These are phyloP conservation scores for Idris sp. DNA, from an alignment of 1,140 invertebrate species.

Conservation along the genomic window DNA sequence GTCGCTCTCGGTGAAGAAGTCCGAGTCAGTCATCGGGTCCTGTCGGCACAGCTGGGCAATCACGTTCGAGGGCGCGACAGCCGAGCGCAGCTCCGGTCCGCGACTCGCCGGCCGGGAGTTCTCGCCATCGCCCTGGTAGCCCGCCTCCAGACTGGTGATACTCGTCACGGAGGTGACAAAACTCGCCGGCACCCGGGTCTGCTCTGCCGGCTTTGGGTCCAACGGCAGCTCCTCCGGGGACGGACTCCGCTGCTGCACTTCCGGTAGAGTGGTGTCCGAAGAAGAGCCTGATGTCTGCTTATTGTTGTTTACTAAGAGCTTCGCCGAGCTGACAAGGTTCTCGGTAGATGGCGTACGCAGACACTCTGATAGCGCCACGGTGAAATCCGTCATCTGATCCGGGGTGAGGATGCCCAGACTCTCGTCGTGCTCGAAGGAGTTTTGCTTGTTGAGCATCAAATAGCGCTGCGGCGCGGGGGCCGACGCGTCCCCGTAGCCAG, in stretches of 20 bases:
- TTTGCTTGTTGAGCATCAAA: slow-evolving; percentile 83
- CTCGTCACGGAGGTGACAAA: slow-evolving; percentile 91
- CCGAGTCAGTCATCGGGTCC: slow-evolving; percentile 92
- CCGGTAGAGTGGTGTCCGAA: too few relatives aligned
- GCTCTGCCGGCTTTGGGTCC: slow-evolving; percentile 79
- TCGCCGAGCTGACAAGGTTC: slow-evolving; percentile 67
- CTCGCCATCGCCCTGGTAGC: slow-evolving; percentile 91
- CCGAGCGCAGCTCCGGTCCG: slow-evolving; percentile 84
- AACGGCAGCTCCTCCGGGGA: slow-evolving; percentile 89
- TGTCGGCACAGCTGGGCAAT: slow-evolving; percentile 78
- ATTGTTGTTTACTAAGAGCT: too few relatives aligned
- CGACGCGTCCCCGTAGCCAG: slow-evolving; percentile 71
- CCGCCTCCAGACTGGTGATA: slow-evolving; percentile 90
- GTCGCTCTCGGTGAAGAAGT: slow-evolving; percentile 92
- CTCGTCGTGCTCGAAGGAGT: slow-evolving; percentile 87
- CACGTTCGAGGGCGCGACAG: slow-evolving; percentile 66
- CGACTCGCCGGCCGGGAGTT: slow-evolving; percentile 88
- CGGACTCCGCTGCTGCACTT: slow-evolving; percentile 87
- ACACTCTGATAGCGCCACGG: slow-evolving; percentile 79
- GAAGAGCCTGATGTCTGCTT: too few relatives aligned
- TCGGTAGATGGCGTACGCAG: slow-evolving; percentile 80
- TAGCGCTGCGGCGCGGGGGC: slow-evolving; percentile 67
- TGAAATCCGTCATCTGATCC: slow-evolving; percentile 90
- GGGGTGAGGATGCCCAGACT: slow-evolving; percentile 90
- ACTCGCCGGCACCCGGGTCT: slow-evolving; percentile 78